Base-by-base conservation (phyloP, 35 echinoderm and acorn worm genomes). In the Lytechinus pictus region DNA sequence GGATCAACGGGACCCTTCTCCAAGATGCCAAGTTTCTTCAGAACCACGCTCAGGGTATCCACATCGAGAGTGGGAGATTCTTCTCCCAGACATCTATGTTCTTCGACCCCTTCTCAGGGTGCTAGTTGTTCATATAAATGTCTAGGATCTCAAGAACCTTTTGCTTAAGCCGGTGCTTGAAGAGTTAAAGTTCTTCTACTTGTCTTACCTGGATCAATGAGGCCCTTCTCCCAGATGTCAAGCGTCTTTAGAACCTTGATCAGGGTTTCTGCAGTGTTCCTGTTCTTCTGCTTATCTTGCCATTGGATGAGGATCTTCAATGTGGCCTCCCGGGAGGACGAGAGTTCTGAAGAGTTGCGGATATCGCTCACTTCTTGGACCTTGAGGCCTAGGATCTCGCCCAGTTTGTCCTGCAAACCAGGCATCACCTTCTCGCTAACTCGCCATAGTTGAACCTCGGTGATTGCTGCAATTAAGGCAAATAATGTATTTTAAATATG, bases 391-490 rank as follows among this genome's bases (percentile, higher is more conserved):
- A 90, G 88, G 52, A 90, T 90, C 88, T 90, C 88, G 29, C 10
- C 88, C 3, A 90, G 88, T 54, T 33, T 90, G 88, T 90, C 88
- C 28, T 90, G 88, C 88, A 90, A 54, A 12, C 88, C 88, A 44
- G 88, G 88, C 88, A 90, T 90, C 88, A 90, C 88, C 28, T 90
- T 90, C 88, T 90, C 88, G 88, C 88, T 90, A 12, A 90, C 88
- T 44, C 28, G 52, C 88, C 88, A 90, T 54, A 90, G 7, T 44
- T 90, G 88, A 4, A 90, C 29, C 24, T 90, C 88, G 24, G 88
- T 13, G 66, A 79, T 79, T 79, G 66, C 66, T 58, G 13, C 33
- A 44, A n/a, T n/a, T n/a, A n/a, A 44, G 33, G 33, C 2, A 44
- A 44, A 44, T 0, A 44, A 44, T 44, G 2, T 44, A 44, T 44